These are phyloP conservation scores for Rotaria socialis DNA, from an alignment of 2,888 invertebrate genomes.

Conservation along the genomic window DNA sequence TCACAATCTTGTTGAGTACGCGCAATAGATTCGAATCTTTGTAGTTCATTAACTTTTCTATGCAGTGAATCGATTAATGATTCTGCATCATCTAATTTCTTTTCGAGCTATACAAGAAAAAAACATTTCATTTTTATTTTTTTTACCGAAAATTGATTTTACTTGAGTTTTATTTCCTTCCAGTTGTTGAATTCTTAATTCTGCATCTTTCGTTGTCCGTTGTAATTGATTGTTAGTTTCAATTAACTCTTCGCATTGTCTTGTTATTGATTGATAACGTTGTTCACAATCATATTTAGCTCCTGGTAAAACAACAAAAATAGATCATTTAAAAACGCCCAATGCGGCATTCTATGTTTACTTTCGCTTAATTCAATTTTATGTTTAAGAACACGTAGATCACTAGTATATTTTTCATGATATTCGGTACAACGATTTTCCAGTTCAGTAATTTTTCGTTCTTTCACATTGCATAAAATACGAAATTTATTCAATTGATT, in stretches of 20 bases:
- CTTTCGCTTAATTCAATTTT: constrained; percentile 32
- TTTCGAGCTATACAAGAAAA: neutral
- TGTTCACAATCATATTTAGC: constrained; percentile 25
- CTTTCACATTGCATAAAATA: neutral
- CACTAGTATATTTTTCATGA: constrained; percentile 16
- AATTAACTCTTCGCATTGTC: constrained; percentile 21
- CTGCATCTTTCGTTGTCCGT: neutral
- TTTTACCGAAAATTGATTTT: neutral
- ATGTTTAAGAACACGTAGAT: constrained; percentile 13
- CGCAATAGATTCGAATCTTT: constrained; percentile 20
- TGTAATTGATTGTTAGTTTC: constrained; percentile 18
- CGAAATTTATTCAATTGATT: constrained; percentile 1
- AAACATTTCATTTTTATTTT: neutral
- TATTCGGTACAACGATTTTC: neutral
- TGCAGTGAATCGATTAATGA: constrained; percentile 25
- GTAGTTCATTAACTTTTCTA: constrained; percentile 12
- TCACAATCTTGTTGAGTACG: constrained; percentile 37
- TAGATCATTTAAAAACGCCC: neutral
- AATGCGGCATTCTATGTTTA: neutral
- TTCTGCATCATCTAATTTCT: constrained; percentile 27
- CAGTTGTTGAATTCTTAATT: constrained; percentile 18
- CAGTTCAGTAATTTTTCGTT: neutral
- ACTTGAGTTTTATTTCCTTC: constrained; percentile 18
- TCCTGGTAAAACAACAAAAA: neutral
- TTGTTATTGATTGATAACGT: constrained; percentile 9